Evolutionary conservation across 2,113 vertebrate genomes (phyloP).

Genomic region (Arizona elegans): DNA sequence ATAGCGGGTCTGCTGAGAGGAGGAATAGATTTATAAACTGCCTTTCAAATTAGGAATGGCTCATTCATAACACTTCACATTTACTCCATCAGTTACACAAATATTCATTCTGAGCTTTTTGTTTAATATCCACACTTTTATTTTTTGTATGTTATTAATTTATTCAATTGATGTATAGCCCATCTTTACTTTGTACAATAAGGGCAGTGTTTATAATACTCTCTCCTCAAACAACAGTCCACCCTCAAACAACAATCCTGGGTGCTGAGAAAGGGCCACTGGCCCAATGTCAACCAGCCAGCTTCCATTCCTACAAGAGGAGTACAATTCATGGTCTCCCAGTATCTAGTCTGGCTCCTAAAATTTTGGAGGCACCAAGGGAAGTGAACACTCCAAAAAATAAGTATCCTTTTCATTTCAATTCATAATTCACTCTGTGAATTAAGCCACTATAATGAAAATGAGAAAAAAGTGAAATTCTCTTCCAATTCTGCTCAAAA

Average conservation of each 20-base stretch:
- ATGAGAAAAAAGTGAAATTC: neutral
- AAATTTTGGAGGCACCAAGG: neutral
- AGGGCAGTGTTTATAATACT: neutral
- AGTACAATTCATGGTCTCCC: neutral
- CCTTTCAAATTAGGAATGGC: neutral
- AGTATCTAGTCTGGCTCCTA: neutral
- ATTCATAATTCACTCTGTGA: neutral
- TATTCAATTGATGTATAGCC: neutral
- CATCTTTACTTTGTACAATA: neutral
- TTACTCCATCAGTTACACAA: neutral
- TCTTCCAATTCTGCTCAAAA: neutral
- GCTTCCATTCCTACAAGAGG: neutral
- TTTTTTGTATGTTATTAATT: neutral
- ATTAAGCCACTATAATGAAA: neutral
- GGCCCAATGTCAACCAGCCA: neutral
- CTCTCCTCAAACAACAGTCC: neutral
- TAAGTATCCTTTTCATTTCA: neutral
- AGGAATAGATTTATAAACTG: neutral
- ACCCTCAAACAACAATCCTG: neutral
- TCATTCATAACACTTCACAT: neutral
- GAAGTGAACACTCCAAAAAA: neutral
- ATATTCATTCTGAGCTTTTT: neutral
- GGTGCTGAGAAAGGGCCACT: neutral
- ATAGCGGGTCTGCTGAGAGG: neutral
- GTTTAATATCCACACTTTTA: neutral